Conservation (phyloP, 2,888 invertebrate genomes). For the Drosophila anomelani region DNA sequence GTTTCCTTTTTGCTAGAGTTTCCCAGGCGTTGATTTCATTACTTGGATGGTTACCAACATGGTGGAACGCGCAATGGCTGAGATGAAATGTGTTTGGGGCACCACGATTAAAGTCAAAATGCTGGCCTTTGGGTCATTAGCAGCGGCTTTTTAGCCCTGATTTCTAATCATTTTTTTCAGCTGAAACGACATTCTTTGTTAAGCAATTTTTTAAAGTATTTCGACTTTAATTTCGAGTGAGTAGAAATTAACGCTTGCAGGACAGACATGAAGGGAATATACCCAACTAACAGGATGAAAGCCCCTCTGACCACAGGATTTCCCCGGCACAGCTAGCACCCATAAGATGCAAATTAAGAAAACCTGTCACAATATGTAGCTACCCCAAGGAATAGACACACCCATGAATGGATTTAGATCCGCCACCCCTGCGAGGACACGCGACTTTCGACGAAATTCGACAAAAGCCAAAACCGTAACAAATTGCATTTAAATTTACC, state of each 20-base stretch:
- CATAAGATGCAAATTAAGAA: constrained; percentile 54
- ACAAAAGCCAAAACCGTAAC: constrained; percentile 79
- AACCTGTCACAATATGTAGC: constrained; percentile 72
- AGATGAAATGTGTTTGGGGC: constrained; percentile 22
- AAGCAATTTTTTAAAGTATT: background rate
- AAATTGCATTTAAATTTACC: constrained; percentile 83
- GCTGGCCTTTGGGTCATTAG: constrained; percentile 54
- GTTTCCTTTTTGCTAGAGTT: background rate
- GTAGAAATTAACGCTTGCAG: background rate
- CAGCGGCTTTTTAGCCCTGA: background rate
- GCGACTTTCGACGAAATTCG: constrained; percentile 59
- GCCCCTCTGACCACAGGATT: constrained; percentile 1
- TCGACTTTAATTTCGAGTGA: background rate
- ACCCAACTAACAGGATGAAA: constrained; percentile 8
- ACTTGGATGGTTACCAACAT: constrained; percentile 8
- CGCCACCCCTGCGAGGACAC: constrained; percentile 43
- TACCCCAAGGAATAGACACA: constrained; percentile 13
- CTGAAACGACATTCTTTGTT: constrained; percentile 35
- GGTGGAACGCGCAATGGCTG: background rate
- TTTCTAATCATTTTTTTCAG: constrained; percentile 14
- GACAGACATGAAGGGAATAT: background rate
- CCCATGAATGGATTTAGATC: constrained; percentile 25
- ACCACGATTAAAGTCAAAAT: constrained; percentile 54
- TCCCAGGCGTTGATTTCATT: constrained; percentile 58
- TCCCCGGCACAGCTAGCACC: background rate